Percentiles rank a stretch among this genome's conserved stretches.
phyloP scores from a whole-genome alignment of 2,888 invertebrate genomes.

The Clivina fossor region DNA sequence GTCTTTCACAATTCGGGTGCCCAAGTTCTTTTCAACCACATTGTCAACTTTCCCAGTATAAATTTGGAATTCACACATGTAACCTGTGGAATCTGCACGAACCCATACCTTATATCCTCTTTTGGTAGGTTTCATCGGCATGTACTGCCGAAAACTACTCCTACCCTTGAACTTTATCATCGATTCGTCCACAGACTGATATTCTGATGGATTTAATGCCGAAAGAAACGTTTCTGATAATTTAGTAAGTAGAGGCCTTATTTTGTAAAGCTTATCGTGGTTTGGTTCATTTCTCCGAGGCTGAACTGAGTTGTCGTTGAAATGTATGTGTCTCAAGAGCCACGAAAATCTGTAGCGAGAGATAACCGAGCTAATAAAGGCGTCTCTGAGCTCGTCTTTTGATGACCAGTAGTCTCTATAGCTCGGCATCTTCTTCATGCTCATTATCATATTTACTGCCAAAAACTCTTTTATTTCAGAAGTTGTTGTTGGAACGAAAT shows the following conservation, averaged over 20 bases:
- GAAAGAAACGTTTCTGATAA: constrained; percentile 29
- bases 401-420: constrained; percentile 5
- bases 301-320: constrained; percentile 7
- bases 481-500: no score
- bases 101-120: constrained; percentile 39
- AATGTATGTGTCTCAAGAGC: constrained; percentile 7
- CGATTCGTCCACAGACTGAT: constrained; percentile 37
- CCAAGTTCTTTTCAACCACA: constrained; percentile 16
- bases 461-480: no score
- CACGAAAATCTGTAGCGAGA: constrained; percentile 7
- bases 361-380: constrained; percentile 3
- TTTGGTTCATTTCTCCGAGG: constrained; percentile 8
- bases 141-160: constrained; percentile 36
- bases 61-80: constrained; percentile 13
- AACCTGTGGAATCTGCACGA: constrained; percentile 31
- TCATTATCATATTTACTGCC: constrained; percentile 30
- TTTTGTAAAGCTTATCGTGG: constrained; percentile 19
- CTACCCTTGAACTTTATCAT: constrained; percentile 39
- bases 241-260: constrained; percentile 5
- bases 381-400: neutral
- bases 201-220: constrained; percentile 30
- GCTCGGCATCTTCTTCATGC: constrained; percentile 5
- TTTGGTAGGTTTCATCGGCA: constrained; percentile 37
- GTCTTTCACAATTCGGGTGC: constrained; percentile 32
- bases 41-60: constrained; percentile 13